Percentiles rank a stretch among this genome's conserved stretches.
phyloP scores from a whole-genome alignment of 1,140 invertebrate species.

The Drosophila subobscura region DNA sequence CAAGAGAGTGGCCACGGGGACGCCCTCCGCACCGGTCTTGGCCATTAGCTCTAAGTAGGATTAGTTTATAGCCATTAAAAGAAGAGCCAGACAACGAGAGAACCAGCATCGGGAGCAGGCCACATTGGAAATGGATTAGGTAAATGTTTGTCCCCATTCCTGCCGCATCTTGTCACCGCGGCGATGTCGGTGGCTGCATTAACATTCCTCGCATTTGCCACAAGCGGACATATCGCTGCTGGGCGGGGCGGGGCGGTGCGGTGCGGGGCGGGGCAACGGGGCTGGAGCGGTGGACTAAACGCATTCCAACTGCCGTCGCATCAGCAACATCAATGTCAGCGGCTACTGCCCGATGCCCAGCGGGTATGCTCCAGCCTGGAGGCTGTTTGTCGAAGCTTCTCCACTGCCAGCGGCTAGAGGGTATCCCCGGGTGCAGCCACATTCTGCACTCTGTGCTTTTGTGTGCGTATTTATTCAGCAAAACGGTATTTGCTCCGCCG shows the following conservation, averaged over 20 bases:
- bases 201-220: conserved; percentile 61
- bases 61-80: conserved; percentile 7
- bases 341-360: conserved; percentile 17
- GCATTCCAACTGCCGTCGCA: conserved; percentile 64
- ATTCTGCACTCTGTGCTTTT: conserved; percentile 15
- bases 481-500: conserved; percentile 73
- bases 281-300: conserved; percentile 56
- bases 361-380: conserved; percentile 17
- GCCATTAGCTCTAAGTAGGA: conserved; percentile 52
- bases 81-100: too few relatives aligned
- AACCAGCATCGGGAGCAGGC: too few relatives aligned
- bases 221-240: not conserved
- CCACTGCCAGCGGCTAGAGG: too few relatives aligned
- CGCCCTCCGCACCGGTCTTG: conserved; percentile 13
- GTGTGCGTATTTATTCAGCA: conserved; percentile 68
- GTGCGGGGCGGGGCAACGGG: not conserved
- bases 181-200: conserved; percentile 51
- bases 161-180: conserved; percentile 37
- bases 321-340: conserved; percentile 34
- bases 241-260: not conserved
- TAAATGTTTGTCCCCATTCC: conserved; percentile 74
- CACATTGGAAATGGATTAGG: conserved; percentile 75
- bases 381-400: too few relatives aligned
- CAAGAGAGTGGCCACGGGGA: not conserved
- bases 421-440: too few relatives aligned